Evolutionary conservation across 2,797 vertebrate genomes (phyloP), one percentile per base, ranked within the genome.

Genomic region (Atherinosoma microstoma): DNA sequence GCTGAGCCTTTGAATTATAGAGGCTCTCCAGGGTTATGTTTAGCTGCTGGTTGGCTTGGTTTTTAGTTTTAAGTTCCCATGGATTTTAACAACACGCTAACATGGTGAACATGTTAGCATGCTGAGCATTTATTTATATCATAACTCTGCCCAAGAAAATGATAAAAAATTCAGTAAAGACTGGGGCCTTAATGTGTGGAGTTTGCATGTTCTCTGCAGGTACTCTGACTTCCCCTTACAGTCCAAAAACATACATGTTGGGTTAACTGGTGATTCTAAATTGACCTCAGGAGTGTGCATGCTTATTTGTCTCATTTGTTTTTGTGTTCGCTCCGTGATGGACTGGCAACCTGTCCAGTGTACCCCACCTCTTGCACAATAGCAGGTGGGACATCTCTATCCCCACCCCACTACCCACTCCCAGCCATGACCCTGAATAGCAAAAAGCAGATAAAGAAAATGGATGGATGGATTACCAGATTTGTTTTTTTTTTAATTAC

Each of bases 1-100:
- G n/a, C 47, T 61, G 5, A 70, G 27, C 57, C 61, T 61, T 70
- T 83, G 59, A 74, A 58, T 65, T 70, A 36, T 30, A 40, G 30
- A 40, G 58, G 58, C 29, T 49, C 53, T 64, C 11, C 16, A 57
- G 56, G 11, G 8, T 63, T 32, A 0, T 3, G 22, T 15, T 18
- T 3, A 34, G 27, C 27, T 27, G 20, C 34, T 65, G 45, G 24
- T 11, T 60, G 58, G 47, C 49, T 27, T 27, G 30, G 10, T 56
- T 7, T 15, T 42, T 27, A 54, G 34, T 59, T 36, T 27, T 2
- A 8, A 51, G 20, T 32, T 30, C 6, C 32, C 10, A 3, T 47
- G 9, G 27, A n/a, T 22, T 45, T 30, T 12, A 20, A 24, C 7
- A 8, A 45, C 13, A 32, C 24, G 24, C 24, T 27, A 27, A 27